phyloP scores from a whole-genome alignment of 2,797 vertebrate genomes.

The Gymnocypris eckloni region DNA sequence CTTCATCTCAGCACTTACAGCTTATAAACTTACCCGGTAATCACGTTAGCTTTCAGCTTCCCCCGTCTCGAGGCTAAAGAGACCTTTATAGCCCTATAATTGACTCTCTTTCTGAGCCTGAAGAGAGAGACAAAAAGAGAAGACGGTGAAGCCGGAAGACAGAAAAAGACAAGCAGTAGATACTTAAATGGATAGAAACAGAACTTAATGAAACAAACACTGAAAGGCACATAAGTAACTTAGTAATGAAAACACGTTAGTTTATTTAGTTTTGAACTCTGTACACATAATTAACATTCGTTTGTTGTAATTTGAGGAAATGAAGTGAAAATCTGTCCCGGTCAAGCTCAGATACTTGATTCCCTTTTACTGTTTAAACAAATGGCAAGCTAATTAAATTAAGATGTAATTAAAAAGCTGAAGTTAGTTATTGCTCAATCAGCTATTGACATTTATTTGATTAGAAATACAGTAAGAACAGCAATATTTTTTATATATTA shows the following conservation, averaged over 20 bases:
- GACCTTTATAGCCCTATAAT: slow-evolving; percentile 80
- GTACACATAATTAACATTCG: background rate
- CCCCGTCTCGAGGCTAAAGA: slow-evolving; percentile 76
- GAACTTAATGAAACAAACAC: background rate
- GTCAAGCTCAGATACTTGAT: background rate
- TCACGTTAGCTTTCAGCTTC: slow-evolving; percentile 81
- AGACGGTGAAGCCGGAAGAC: slow-evolving; percentile 73
- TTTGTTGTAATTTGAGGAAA: background rate
- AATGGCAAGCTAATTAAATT: background rate
- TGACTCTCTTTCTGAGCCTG: slow-evolving; percentile 70
- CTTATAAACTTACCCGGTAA: slow-evolving; percentile 81
- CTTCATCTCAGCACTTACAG: slow-evolving; percentile 83
- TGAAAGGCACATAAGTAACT: background rate
- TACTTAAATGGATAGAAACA: background rate
- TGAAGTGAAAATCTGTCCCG: background rate
- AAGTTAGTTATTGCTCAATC: background rate
- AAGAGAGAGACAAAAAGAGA: slow-evolving; percentile 59
- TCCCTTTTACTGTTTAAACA: background rate
- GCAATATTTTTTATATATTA: background rate
- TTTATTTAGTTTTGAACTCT: slow-evolving; percentile 13
- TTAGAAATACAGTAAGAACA: background rate
- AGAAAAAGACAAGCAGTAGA: background rate
- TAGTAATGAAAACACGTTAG: background rate
- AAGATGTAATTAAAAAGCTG: background rate
- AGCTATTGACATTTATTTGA: background rate